These are phyloP conservation scores for Zoanthus solanderi DNA, from an alignment of 92 coral and sea anemone genomes.

Conservation along the genomic window DNA sequence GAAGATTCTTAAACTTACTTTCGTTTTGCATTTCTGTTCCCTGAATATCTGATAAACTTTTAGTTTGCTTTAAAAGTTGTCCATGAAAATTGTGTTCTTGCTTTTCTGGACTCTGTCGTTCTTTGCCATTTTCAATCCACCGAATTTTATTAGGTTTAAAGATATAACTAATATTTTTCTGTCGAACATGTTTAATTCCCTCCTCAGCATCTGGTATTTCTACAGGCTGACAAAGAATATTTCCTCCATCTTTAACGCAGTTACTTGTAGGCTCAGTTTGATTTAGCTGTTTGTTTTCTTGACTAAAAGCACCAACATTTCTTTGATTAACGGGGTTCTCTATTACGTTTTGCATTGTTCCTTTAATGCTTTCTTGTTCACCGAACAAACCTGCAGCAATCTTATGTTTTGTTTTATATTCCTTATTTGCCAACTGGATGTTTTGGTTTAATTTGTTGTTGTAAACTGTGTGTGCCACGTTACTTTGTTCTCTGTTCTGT, in stretches of 20 bases:
- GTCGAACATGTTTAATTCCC: background rate
- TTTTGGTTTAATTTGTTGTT: background rate
- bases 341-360: background rate
- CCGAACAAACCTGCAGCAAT: background rate
- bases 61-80: background rate
- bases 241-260: background rate
- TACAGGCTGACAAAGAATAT: background rate
- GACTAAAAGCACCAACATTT: background rate
- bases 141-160: background rate
- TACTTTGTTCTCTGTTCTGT: background rate
- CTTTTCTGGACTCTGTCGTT: background rate
- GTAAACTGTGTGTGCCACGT: background rate
- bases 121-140: background rate
- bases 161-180: background rate
- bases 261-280: background rate
- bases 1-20: background rate
- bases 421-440: no score
- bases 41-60: background rate
- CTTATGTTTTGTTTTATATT: background rate
- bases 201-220: background rate
- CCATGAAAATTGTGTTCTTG: background rate
- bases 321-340: background rate
- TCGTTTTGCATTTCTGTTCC: background rate
- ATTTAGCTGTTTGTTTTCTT: constrained; percentile 1
- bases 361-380: background rate